phyloP scores from a whole-genome alignment of 2,888 invertebrate genomes.

The Mesorhabditis belari region DNA sequence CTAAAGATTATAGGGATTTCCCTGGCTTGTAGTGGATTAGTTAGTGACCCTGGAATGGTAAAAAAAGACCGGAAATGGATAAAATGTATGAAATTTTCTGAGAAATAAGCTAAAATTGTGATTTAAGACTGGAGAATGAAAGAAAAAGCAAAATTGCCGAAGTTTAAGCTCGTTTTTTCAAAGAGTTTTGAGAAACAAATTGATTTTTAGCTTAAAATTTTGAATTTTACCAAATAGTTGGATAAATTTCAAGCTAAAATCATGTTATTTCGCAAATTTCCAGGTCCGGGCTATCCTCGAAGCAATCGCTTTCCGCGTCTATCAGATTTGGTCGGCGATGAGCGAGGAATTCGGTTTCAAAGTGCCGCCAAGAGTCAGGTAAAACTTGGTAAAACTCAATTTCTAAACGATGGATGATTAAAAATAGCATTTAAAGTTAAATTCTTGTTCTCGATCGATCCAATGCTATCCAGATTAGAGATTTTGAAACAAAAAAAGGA shows the following conservation, averaged over 20 bases:
- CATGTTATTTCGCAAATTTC: no score
- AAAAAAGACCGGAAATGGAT: no score
- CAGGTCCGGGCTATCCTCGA: conserved; percentile 73
- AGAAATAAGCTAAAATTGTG: no score
- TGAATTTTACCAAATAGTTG: no score
- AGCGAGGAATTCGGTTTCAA: conserved; percentile 65
- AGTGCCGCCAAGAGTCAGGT: conserved; percentile 26
- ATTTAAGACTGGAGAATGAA: no score
- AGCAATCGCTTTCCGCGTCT: conserved; percentile 74
- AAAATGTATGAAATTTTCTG: no score
- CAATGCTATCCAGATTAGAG: background rate
- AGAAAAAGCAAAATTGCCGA: no score
- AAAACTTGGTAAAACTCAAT: background rate
- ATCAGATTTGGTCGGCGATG: conserved; percentile 71
- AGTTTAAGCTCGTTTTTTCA: background rate
- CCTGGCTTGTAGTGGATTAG: no score
- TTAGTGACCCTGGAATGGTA: no score
- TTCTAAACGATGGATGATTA: background rate
- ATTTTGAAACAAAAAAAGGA: background rate
- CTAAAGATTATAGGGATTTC: no score
- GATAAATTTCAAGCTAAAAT: no score
- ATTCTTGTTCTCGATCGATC: background rate
- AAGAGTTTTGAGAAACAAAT: background rate
- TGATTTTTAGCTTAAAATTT: no score
- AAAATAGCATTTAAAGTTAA: background rate